Evolutionary conservation across 2,113 vertebrate genomes (phyloP).

Genomic region (Odontesthes bonariensis): DNA sequence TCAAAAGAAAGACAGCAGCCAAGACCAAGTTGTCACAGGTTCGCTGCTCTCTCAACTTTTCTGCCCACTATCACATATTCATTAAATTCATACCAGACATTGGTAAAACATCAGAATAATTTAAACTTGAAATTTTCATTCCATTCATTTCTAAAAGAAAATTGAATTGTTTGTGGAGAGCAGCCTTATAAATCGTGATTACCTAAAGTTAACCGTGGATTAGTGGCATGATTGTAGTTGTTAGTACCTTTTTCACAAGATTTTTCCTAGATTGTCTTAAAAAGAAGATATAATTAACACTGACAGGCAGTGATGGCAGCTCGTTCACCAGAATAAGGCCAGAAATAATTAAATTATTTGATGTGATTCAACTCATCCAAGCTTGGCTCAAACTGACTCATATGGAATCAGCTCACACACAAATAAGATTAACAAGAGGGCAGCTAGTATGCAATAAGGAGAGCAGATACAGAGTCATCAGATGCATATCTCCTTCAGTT

Average conservation of each 20-base stretch:
- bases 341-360: slow-evolving; percentile 24
- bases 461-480: slow-evolving; percentile 43
- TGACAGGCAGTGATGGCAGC: background rate
- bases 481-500: slow-evolving; percentile 47
- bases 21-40: slow-evolving; percentile 25
- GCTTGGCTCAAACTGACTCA: slow-evolving; percentile 41
- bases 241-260: slow-evolving; percentile 6
- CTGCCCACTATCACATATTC: background rate
- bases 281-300: slow-evolving; percentile 28
- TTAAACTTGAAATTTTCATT: background rate
- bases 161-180: background rate
- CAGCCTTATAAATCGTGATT: background rate
- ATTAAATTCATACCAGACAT: background rate
- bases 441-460: slow-evolving; percentile 46
- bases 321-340: slow-evolving; percentile 12
- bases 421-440: slow-evolving; percentile 54
- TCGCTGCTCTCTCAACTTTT: background rate
- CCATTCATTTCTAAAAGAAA: background rate
- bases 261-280: slow-evolving; percentile 3
- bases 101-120: background rate
- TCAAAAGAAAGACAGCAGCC: slow-evolving; percentile 32
- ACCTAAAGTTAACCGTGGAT: background rate
- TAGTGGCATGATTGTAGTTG: background rate
- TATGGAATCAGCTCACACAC: slow-evolving; percentile 30
- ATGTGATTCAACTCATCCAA: slow-evolving; percentile 29